Conservation (phyloP, 2,113 vertebrate species). For the Ivindomyrus marchei region DNA sequence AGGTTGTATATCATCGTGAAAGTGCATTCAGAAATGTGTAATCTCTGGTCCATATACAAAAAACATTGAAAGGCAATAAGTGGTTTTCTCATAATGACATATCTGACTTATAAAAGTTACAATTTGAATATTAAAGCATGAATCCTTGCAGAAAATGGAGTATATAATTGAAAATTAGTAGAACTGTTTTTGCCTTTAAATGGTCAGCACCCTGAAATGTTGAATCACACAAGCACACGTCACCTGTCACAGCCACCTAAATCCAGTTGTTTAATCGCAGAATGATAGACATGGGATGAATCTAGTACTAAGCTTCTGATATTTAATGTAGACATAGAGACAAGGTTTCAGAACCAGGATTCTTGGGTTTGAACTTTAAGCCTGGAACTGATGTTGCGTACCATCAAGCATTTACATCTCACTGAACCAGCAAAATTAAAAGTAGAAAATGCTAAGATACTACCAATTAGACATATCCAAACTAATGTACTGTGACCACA, state of each 20-base stretch:
- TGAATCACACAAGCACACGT: not conserved
- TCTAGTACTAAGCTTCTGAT: not conserved
- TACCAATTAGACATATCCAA: not conserved
- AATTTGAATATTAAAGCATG: not conserved
- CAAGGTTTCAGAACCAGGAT: not conserved
- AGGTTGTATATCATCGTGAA: not conserved
- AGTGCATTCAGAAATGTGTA: not conserved
- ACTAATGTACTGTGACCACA: not conserved
- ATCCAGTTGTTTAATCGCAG: not conserved
- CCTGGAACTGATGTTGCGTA: not conserved
- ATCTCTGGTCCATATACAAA: not conserved
- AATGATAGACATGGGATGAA: not conserved
- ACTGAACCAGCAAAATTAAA: not conserved
- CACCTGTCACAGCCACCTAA: not conserved
- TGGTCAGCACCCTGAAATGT: not conserved
- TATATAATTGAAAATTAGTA: not conserved
- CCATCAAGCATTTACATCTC: not conserved
- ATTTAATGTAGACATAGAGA: not conserved
- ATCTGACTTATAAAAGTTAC: not conserved
- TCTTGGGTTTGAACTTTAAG: not conserved
- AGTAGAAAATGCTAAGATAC: not conserved
- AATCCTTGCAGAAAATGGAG: not conserved
- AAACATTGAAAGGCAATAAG: not conserved
- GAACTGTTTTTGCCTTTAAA: not conserved
- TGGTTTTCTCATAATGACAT: not conserved